phyloP scores from a whole-genome alignment of 2,888 invertebrate genomes.

The Stegophylla sp. region DNA sequence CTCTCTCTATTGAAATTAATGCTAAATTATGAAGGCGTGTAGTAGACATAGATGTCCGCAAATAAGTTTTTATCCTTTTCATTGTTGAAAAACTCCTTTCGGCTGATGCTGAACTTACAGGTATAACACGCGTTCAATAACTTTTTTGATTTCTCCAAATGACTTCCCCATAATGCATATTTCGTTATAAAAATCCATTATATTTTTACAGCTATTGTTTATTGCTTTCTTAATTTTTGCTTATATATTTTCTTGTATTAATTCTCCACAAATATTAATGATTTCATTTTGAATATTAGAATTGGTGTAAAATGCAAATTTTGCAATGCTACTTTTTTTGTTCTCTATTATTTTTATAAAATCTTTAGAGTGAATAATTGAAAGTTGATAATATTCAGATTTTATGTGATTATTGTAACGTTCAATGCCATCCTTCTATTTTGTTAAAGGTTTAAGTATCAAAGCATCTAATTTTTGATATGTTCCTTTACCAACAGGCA shows the following conservation, averaged over 20 bases:
- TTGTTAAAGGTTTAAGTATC: not conserved
- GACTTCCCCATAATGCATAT: too few species aligned
- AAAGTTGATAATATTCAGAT: constrained; percentile 8
- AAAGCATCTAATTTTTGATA: too few species aligned
- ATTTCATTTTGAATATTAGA: not conserved
- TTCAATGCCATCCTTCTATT: not conserved
- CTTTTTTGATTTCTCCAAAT: too few species aligned
- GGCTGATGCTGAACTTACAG: too few species aligned
- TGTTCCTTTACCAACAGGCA: not conserved
- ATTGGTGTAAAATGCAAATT: not conserved
- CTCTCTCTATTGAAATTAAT: too few species aligned
- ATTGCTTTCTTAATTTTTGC: not conserved
- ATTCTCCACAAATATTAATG: not conserved
- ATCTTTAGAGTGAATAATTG: not conserved
- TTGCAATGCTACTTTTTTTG: not conserved
- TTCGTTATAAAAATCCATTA: too few species aligned
- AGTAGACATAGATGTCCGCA: too few species aligned
- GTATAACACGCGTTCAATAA: too few species aligned
- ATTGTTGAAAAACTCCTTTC: too few species aligned
- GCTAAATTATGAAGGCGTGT: too few species aligned
- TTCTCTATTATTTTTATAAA: constrained; percentile 29
- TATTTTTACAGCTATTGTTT: not conserved
- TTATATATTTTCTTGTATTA: not conserved
- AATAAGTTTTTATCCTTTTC: too few species aligned
- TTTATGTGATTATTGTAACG: not conserved